Evolutionary conservation across 2,797 vertebrate genomes (phyloP), one percentile per base, ranked within the genome.

Genomic region (Hirundo rustica): DNA sequence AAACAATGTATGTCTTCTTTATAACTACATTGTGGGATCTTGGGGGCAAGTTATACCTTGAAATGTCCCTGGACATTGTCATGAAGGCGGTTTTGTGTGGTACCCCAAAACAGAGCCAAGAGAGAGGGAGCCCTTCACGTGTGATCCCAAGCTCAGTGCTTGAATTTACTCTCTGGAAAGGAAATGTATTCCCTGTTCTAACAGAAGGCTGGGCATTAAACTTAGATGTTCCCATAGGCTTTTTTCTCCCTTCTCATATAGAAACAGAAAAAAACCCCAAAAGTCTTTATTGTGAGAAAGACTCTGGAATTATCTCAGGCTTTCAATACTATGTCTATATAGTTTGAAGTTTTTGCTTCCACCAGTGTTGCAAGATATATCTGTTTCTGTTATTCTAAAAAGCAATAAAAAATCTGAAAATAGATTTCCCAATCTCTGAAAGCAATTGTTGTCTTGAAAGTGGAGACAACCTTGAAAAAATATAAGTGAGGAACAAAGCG

Each of bases 361-460:
- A 54, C 75, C 66, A 70, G 61, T 68, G 58, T 67, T 47, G 57
- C 4, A 61, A 93, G 65, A 84, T 96, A 91, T 95, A 84, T 91
- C 57, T 42, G 76, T 82, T 94, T 91, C 96, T 92, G 57, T 54
- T 54, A 91, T 84, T 95, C 78, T 51, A 86, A 96, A 95, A 89
- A 61, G 74, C 85, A 76, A 62, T 68, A 91, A 94, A 95, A 96
- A 95, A 95, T 65, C 76, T 78, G 84, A 85, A 89, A 97, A 95
- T 90, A 95, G 91, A 96, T 96, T 96, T 97, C 55, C 67, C 72
- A 93, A 2, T 71, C 85, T 92, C 93, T 95, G 47, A 96, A 94
- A 94, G 68, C 81, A 95, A 83, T 91, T 92, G 87, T 80, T 80
- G 34, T 87, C 88, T 88, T 92, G 57, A 77, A 93, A 95, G 57